phyloP scores from a whole-genome alignment of 1,140 invertebrate genomes.

The Drosophila ohnishii region DNA sequence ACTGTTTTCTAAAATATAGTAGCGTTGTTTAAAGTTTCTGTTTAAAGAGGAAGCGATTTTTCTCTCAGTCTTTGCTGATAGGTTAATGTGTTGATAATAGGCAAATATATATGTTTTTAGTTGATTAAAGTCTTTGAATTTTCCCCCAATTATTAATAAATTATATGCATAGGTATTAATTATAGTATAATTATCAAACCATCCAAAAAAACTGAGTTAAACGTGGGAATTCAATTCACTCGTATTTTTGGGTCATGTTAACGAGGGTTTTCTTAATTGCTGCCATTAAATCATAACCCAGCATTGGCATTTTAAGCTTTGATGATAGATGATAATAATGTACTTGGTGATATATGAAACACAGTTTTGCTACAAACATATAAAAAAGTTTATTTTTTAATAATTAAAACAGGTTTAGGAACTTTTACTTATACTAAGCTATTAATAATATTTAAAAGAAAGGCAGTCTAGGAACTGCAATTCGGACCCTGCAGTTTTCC shows the following conservation, averaged over 20 bases:
- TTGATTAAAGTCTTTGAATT: background rate
- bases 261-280: background rate
- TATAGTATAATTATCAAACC: background rate
- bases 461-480: background rate
- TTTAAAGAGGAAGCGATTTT: background rate
- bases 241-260: background rate
- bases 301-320: background rate
- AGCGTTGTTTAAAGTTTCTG: background rate
- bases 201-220: background rate
- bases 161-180: background rate
- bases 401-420: background rate
- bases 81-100: background rate
- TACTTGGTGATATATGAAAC: background rate
- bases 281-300: background rate
- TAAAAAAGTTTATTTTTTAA: background rate
- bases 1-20: background rate
- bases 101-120: background rate
- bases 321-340: background rate
- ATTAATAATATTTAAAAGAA: background rate
- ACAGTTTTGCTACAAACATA: background rate
- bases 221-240: background rate
- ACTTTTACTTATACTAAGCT: background rate
- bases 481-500: constrained; percentile 1
- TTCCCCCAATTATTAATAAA: background rate
- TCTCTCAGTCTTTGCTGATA: background rate